phyloP scores from a whole-genome alignment of 2,797 vertebrate species.

The Peromyscus nudipes region DNA sequence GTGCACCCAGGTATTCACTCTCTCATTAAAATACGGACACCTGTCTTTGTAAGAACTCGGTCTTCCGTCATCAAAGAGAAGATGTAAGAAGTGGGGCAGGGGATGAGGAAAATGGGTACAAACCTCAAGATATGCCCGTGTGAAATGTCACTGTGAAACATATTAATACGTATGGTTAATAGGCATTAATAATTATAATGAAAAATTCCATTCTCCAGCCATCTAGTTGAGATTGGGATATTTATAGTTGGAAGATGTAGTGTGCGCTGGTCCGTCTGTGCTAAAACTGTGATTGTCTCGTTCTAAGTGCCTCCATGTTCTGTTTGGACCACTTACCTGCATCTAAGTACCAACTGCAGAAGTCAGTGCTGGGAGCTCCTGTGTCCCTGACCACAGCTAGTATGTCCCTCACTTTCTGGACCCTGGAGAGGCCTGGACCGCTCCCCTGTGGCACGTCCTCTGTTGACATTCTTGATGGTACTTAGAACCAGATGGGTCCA shows the following conservation, averaged over 20 bases:
- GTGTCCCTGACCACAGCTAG: neutral
- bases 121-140: neutral
- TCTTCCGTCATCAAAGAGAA: neutral
- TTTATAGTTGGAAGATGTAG: neutral
- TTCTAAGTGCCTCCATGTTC: neutral
- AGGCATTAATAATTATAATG: neutral
- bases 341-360: neutral
- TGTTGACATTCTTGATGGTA: neutral
- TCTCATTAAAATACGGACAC: constrained; percentile 51
- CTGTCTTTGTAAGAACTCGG: constrained; percentile 35
- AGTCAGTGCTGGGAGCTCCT: neutral
- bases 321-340: neutral
- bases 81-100: too few relatives aligned
- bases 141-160: neutral
- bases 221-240: neutral
- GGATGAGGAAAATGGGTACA: neutral
- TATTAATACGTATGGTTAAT: neutral
- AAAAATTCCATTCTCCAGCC: neutral
- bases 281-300: constrained; percentile 17
- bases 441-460: neutral
- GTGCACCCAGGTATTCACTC: neutral
- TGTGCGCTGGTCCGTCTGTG: neutral
- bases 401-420: neutral
- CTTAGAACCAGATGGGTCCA: neutral
- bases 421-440: neutral